Evolutionary conservation across 2,888 invertebrate species (phyloP).

Genomic region (Drosophila paranaensis): DNA sequence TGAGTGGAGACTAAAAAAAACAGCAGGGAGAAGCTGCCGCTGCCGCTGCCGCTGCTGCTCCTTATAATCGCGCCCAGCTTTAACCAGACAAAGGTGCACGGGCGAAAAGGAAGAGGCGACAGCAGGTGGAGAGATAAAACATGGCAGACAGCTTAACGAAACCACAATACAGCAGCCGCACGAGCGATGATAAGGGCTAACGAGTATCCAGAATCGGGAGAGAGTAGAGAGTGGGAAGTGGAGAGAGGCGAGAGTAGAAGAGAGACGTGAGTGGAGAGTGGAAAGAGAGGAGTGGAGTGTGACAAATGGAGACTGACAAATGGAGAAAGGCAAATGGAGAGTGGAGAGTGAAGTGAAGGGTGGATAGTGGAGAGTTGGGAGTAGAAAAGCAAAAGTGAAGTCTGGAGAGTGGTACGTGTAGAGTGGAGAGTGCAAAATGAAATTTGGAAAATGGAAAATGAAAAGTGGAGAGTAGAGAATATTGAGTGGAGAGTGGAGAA

Average conservation of each 20-base stretch:
- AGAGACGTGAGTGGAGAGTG: not conserved
- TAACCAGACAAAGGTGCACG: slow-evolving; percentile 4
- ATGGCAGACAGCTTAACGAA: slow-evolving; percentile 19
- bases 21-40: not conserved
- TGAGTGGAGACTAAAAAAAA: slow-evolving; percentile 21
- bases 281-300: not conserved
- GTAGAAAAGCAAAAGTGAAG: not conserved
- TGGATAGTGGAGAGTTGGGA: not conserved
- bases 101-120: not conserved
- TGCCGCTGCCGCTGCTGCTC: slow-evolving; percentile 8
- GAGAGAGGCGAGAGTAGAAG: not conserved
- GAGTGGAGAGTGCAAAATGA: not conserved
- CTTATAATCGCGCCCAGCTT: slow-evolving; percentile 20
- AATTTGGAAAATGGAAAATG: too few relatives aligned
- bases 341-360: not conserved
- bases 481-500: not conserved
- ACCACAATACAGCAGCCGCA: slow-evolving; percentile 14
- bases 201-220: not conserved
- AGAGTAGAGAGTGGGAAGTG: not conserved
- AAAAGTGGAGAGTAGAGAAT: not conserved
- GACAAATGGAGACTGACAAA: not conserved
- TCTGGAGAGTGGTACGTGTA: not conserved
- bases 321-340: not conserved
- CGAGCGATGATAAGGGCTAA: not conserved
- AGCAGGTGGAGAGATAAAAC: slow-evolving; percentile 1